A percentile compares a stretch with the other conserved stretches of the same genome.
Evolutionary conservation across 2,797 vertebrate species (phyloP).

Genomic region (Periparus ater): DNA sequence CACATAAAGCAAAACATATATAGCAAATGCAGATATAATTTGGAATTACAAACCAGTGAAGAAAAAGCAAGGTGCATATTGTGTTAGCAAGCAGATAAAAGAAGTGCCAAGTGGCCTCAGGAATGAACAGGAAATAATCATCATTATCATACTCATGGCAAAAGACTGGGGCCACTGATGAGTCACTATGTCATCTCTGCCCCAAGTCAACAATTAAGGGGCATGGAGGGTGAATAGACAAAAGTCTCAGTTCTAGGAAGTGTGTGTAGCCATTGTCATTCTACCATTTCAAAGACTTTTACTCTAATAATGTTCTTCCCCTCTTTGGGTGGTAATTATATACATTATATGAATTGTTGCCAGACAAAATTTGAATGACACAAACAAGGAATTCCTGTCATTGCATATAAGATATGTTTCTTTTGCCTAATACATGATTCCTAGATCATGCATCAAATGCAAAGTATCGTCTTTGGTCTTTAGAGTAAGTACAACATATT

Average conservation of each 20-base stretch:
- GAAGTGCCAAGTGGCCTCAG: neutral
- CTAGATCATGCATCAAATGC: neutral
- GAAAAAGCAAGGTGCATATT: neutral
- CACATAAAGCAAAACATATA: neutral
- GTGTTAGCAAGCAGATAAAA: neutral
- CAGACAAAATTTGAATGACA: neutral
- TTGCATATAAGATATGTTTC: neutral
- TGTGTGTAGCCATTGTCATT: neutral
- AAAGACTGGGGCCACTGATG: neutral
- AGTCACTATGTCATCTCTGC: neutral
- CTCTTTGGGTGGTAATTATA: neutral
- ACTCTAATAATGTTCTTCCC: too few relatives aligned
- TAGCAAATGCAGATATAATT: neutral
- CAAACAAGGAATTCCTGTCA: neutral
- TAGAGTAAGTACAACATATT: neutral
- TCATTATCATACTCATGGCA: neutral
- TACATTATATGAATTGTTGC: neutral
- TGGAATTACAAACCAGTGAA: neutral
- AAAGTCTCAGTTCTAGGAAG: rapidly evolving
- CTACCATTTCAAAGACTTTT: neutral
- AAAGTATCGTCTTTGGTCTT: neutral
- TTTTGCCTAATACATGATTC: neutral
- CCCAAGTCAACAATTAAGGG: neutral
- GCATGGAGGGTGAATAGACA: neutral
- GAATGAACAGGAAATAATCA: neutral